Percentiles rank a stretch among this genome's conserved stretches.
Conservation (phyloP, 2,113 vertebrate genomes). For the Sprattus sprattus region DNA sequence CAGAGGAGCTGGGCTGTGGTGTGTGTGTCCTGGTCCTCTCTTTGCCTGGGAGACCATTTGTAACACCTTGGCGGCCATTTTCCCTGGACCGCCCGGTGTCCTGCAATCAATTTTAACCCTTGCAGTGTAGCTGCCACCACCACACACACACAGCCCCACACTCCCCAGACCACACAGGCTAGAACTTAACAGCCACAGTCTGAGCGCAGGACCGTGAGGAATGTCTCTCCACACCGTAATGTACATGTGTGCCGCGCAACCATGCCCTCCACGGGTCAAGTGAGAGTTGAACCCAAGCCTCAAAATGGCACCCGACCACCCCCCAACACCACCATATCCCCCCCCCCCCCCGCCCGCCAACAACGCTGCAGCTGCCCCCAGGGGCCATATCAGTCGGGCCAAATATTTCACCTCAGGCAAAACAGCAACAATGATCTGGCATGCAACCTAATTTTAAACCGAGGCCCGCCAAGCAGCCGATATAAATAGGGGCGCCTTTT, state of each 20-base stretch:
- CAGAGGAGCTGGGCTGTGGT: neutral
- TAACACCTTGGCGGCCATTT: neutral
- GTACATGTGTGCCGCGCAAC: constrained; percentile 40
- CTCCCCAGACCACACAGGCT: constrained; percentile 49
- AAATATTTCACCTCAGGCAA: constrained; percentile 64
- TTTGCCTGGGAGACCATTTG: no score
- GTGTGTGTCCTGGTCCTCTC: neutral
- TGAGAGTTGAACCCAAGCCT: constrained; percentile 67
- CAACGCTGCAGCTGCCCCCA: constrained; percentile 61
- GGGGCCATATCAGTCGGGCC: constrained; percentile 59
- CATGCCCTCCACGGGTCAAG: constrained; percentile 57
- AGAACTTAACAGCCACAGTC: constrained; percentile 37
- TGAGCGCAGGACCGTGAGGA: constrained; percentile 47
- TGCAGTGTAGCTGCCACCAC: neutral
- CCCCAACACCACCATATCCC: neutral
- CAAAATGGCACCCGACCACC: constrained; percentile 57
- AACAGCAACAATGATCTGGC: constrained; percentile 70
- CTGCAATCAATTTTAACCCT: neutral
- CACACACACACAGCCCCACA: no score
- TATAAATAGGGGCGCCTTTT: constrained; percentile 37
- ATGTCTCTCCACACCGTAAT: constrained; percentile 52
- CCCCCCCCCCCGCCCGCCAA: constrained; percentile 22
- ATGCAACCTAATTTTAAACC: constrained; percentile 63
- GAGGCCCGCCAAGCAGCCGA: constrained; percentile 52
- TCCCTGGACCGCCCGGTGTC: neutral